These are phyloP conservation scores for Anarsia innoxiella DNA, from an alignment of 2,888 invertebrate genomes.

Conservation along the genomic window DNA sequence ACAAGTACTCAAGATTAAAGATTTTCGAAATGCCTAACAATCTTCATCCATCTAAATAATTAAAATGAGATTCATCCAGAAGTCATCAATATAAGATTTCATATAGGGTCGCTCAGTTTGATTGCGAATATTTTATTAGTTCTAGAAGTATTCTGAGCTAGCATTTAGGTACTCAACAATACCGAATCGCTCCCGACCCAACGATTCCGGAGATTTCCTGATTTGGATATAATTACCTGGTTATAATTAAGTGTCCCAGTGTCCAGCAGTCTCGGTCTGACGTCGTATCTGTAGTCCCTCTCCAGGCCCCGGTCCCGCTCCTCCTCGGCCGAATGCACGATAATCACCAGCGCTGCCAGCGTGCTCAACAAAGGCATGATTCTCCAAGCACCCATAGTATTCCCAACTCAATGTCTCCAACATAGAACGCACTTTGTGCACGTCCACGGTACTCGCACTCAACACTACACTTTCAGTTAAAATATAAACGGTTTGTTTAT, in stretches of 20 bases:
- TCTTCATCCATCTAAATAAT: too few relatives aligned
- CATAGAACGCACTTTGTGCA: constrained; percentile 21
- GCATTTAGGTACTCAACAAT: too few relatives aligned
- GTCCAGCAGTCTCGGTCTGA: constrained; percentile 45
- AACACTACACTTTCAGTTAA: constrained; percentile 19
- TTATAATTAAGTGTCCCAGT: constrained; percentile 40
- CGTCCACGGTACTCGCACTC: constrained; percentile 22
- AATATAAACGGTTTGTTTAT: constrained; percentile 28
- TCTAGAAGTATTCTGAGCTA: too few relatives aligned
- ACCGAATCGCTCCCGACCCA: too few relatives aligned
- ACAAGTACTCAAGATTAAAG: too few relatives aligned
- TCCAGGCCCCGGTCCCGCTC: constrained; percentile 31
- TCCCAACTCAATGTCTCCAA: constrained; percentile 22
- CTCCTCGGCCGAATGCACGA: constrained; percentile 62
- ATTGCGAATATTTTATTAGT: too few relatives aligned
- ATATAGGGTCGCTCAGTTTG: too few relatives aligned
- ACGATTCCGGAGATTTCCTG: too few relatives aligned
- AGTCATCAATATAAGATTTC: too few relatives aligned
- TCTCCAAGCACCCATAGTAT: constrained; percentile 65
- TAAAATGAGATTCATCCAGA: too few relatives aligned
- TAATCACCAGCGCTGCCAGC: constrained; percentile 65
- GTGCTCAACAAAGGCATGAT: constrained; percentile 64
- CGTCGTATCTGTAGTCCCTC: constrained; percentile 38
- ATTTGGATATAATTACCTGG: constrained; percentile 37
- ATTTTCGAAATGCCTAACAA: too few relatives aligned